Evolutionary conservation across 1,140 invertebrate species (phyloP).

Genomic region (Conus betulinus): DNA sequence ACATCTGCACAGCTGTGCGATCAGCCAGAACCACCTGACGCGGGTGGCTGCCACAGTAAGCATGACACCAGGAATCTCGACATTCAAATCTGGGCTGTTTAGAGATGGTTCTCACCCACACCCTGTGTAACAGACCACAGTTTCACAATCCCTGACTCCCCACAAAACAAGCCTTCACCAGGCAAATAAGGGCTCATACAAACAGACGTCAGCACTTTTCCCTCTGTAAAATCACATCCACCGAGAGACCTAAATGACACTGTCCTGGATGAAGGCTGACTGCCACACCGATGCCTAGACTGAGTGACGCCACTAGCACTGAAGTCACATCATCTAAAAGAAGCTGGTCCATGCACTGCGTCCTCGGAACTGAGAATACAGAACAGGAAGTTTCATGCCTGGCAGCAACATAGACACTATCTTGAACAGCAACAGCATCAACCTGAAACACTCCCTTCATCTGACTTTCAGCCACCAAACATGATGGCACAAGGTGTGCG

Average conservation of each 20-base stretch:
- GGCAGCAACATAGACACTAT: not conserved
- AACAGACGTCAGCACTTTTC: not conserved
- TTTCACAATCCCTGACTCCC: not conserved
- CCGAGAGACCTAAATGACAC: not conserved
- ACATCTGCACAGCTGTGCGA: conserved; percentile 12
- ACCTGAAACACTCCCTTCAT: not conserved
- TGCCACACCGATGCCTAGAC: not conserved
- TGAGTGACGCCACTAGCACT: not conserved
- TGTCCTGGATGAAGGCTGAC: not conserved
- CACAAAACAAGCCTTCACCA: conserved; percentile 9
- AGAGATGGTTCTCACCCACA: not conserved
- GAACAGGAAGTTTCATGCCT: not conserved
- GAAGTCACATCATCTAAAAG: not conserved
- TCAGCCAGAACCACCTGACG: not conserved
- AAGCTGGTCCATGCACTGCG: not conserved
- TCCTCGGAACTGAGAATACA: not conserved
- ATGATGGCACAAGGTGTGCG: not conserved
- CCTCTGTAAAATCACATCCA: not conserved
- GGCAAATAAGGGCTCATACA: not conserved
- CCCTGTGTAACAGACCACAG: conserved; percentile 1
- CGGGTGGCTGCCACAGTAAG: not conserved
- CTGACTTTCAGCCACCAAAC: not conserved
- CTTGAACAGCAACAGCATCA: not conserved
- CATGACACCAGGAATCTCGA: not conserved
- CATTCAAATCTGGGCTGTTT: not conserved